These are phyloP conservation scores for Copidosoma floridanum DNA, from an alignment of 1,140 invertebrate genomes.

Conservation along the genomic window DNA sequence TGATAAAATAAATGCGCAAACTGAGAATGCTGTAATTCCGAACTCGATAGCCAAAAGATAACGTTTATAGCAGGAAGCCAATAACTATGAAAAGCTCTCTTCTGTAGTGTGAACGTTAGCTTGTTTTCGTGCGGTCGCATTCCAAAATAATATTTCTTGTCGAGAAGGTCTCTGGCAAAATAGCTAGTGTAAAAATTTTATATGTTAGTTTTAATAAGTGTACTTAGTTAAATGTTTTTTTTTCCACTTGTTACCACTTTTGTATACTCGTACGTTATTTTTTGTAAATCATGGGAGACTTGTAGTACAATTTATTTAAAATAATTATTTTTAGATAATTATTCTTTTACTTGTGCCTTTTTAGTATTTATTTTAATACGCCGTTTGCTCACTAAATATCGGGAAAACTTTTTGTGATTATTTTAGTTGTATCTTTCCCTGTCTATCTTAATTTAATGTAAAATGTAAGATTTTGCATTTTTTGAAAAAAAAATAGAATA, in stretches of 20 bases:
- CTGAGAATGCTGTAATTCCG: too few species aligned
- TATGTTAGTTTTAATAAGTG: too few species aligned
- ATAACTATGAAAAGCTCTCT: conserved; percentile 1
- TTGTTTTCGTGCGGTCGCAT: conserved; percentile 21
- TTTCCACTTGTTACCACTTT: conserved; percentile 4
- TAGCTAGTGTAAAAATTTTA: too few species aligned
- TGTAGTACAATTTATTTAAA: conserved; percentile 7
- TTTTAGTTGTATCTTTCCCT: not conserved
- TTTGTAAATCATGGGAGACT: conserved; percentile 1
- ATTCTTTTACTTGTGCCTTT: conserved; percentile 1
- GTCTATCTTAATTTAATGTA: not conserved
- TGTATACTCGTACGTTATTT: conserved; percentile 11
- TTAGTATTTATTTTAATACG: conserved; percentile 12
- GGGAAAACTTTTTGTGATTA: not conserved
- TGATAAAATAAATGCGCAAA: too few species aligned
- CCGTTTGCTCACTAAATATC: not conserved
- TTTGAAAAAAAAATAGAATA: too few species aligned
- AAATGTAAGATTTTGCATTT: too few species aligned
- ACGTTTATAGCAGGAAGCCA: not conserved
- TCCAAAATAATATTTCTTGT: conserved; percentile 24
- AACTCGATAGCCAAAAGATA: too few species aligned
- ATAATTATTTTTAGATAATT: conserved; percentile 1
- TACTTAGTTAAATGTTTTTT: conserved; percentile 14
- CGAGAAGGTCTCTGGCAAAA: too few species aligned
- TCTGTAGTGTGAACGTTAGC: not conserved